Base-by-base conservation (phyloP, 2,888 invertebrate genomes). In the Pachliopta kotzebuea region DNA sequence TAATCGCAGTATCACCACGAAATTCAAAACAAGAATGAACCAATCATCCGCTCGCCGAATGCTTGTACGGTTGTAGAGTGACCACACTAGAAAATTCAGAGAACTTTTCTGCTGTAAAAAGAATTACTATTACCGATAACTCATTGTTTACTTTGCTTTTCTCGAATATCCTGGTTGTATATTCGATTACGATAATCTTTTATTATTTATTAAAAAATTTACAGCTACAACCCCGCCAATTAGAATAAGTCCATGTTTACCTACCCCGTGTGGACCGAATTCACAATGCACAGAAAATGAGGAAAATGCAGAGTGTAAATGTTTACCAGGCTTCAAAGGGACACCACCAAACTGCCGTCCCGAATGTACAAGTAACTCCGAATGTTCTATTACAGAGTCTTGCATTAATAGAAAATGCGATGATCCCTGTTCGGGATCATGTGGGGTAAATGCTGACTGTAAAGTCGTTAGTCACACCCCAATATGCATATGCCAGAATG, bases 381-480 rank as follows among this genome's bases (percentile, higher is more conserved):
- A 95, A 79, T 95, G 95, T 78, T 71, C 92, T 6, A 85, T 84
- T 72, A 93, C 93, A 72, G 86, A 93, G 80, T 95, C 95, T 21
- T 95, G 95, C 74, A 93, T 94, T 31, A 94, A 94, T 77, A 93
- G 93, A 75, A 95, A 95, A 83, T 96, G 95, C 76, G 86, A 84
- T 74, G 94, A 96, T 76, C 95, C 96, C n/a, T 96, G 95, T 75
- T 90, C 89, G 24, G 93, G 93, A 29, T 92, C 93, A 18, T 96
- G 96, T 74, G 95, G 95, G 26, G 76, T 90, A 6, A 95, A 95
- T 76, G 94, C 96, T 17, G 93, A 94, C 71, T 96, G 96, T 81
- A 92, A 93, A 73, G 95, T 95, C 20, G 92, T 95, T 24, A 95
- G 94, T 78, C 96, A 96, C 76, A 94, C 94, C 3, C 95, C 96